phyloP scores from a whole-genome alignment of 2,888 invertebrate genomes.

The Dascillus cervinus region DNA sequence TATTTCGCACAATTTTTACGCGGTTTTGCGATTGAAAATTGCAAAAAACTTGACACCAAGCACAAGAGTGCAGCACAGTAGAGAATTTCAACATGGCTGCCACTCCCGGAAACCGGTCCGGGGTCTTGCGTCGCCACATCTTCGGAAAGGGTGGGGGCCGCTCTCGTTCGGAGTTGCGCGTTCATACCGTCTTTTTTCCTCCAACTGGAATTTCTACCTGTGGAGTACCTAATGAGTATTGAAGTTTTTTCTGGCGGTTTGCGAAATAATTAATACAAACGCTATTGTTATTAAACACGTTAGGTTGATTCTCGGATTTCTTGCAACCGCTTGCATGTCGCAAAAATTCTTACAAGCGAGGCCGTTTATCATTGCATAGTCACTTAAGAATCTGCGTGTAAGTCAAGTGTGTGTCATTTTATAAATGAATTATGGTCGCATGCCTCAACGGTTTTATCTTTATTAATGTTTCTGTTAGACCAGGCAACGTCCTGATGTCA shows the following conservation, averaged over 20 bases:
- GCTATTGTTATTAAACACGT: too few species aligned
- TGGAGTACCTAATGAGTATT: too few species aligned
- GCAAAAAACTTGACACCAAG: constrained; percentile 14
- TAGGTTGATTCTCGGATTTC: too few species aligned
- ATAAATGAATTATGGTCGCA: constrained; percentile 30
- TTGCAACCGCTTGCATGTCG: too few species aligned
- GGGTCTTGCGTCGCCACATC: neutral
- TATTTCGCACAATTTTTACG: constrained; percentile 1
- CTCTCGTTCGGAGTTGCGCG: neutral
- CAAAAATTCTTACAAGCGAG: too few species aligned
- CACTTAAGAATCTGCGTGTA: too few species aligned
- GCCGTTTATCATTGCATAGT: too few species aligned
- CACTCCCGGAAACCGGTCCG: constrained; percentile 10
- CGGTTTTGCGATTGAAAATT: constrained; percentile 5
- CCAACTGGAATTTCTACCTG: too few species aligned
- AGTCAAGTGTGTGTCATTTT: constrained; percentile 32
- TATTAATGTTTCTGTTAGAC: constrained; percentile 9
- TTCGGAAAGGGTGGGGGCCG: neutral
- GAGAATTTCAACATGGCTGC: constrained; percentile 39
- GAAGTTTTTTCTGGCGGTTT: too few species aligned
- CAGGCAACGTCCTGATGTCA: too few species aligned
- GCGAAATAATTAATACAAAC: too few species aligned
- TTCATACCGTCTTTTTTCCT: neutral
- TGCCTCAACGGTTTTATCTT: constrained; percentile 27
- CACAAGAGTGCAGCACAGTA: constrained; percentile 33